Evolutionary conservation across 2,113 vertebrate species (phyloP), one percentile per base, ranked within the genome.

Genomic region (Polypterus bichir): DNA sequence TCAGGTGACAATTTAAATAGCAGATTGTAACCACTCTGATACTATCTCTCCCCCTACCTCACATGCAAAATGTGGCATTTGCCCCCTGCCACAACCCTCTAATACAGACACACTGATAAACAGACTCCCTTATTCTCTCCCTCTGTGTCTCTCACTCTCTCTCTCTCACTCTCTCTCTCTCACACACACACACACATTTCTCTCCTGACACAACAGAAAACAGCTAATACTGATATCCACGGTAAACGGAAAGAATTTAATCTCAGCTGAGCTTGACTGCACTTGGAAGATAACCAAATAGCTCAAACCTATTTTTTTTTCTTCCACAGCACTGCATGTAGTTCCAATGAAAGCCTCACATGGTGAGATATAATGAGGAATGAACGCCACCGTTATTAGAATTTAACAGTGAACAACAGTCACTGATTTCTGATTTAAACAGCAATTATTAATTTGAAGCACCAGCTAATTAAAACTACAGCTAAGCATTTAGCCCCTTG

Each of bases 371-470:
- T 84, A 87, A 88, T 84, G 81, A 88, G 76, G 71, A 78, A 80
- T 67, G 77, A 84, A 82, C 79, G 75, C 72, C 77, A 76, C 68
- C 66, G 77, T 79, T 83, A 82, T 78, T 78, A 83, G 76, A 77
- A 73, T 84, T 84, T 78, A 81, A 80, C 77, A 72, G 77, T 69
- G 67, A 72, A 83, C 71, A 85, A 84, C 71, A 76, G 72, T 84
- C 81, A 79, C 81, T 74, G 79, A 85, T 88, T 90, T 88, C 84
- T 82, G 77, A 88, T 81, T 81, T 79, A 87, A 90, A 86, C 78
- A 73, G 80, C 83, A 89, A 90, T 87, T 86, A 88, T 83, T 88
- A 88, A 89, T 89, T 88, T 87, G 83, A 88, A 90, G 83, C 82
- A 83, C 78, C 72, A 81, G 78, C 83, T 90, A 90, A 92, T 91